These are phyloP conservation scores for Myotis lucifugus DNA, from an alignment of 2,113 vertebrate species.

Conservation along the genomic window DNA sequence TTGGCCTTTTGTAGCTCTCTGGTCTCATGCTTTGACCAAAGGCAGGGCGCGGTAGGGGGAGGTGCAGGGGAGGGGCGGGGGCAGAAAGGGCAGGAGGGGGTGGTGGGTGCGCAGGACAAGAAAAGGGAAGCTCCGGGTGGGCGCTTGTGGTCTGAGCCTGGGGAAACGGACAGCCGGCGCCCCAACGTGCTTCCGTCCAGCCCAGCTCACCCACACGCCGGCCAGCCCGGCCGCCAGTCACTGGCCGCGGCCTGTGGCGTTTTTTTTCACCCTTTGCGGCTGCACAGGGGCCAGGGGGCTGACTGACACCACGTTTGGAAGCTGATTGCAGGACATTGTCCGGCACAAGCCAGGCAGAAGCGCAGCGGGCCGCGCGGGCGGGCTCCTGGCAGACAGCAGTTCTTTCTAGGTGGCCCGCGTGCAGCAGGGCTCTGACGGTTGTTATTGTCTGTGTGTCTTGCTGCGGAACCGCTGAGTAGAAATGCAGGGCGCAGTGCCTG, in stretches of 20 bases:
- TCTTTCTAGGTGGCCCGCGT: conserved; percentile 70
- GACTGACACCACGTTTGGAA: conserved; percentile 51
- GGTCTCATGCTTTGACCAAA: conserved; percentile 74
- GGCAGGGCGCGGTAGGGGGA: conserved; percentile 51
- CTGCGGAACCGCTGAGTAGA: conserved; percentile 68
- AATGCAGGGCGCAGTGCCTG: conserved; percentile 52
- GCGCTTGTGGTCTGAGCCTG: conserved; percentile 85
- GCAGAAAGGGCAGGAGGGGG: not conserved
- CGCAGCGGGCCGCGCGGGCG: not conserved
- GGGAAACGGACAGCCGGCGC: conserved; percentile 86
- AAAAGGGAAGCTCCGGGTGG: conserved; percentile 51
- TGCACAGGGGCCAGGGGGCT: conserved; percentile 54
- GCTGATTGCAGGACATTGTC: conserved; percentile 63
- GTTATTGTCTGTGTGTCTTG: not conserved
- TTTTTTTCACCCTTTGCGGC: conserved; percentile 81
- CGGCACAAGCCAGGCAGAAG: conserved; percentile 73
- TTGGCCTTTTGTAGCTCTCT: conserved; percentile 82
- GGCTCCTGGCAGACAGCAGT: conserved; percentile 20
- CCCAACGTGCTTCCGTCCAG: conserved; percentile 86
- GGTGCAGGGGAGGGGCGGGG: not conserved
- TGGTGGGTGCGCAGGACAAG: not conserved
- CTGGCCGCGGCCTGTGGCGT: conserved; percentile 83
- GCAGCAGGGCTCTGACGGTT: conserved; percentile 22
- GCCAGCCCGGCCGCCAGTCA: conserved; percentile 86
- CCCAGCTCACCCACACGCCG: conserved; percentile 84